Evolutionary conservation across 1,140 invertebrate genomes (phyloP).

Genomic region (Drosophila simulans): DNA sequence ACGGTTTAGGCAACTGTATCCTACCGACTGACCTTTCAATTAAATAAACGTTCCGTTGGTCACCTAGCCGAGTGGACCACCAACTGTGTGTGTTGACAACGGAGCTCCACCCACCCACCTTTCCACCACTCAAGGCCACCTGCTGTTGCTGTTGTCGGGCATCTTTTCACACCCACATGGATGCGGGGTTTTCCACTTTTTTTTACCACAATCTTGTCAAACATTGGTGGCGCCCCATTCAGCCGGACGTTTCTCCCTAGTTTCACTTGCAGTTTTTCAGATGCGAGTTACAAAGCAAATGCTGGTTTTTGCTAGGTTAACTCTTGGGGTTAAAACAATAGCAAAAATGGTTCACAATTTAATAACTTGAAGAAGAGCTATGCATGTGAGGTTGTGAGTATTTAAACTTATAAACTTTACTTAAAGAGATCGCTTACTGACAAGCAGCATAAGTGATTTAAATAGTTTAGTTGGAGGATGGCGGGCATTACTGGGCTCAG

Average conservation of each 20-base stretch:
- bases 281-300: background rate
- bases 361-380: too few species aligned
- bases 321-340: background rate
- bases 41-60: slow-evolving; percentile 42
- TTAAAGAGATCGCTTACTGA: too few species aligned
- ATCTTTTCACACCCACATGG: slow-evolving; percentile 41
- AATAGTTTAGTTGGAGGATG: background rate
- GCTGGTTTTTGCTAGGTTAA: background rate
- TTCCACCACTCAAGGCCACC: slow-evolving; percentile 27
- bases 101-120: background rate
- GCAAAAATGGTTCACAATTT: background rate
- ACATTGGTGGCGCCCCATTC: slow-evolving; percentile 18
- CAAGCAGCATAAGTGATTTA: too few species aligned
- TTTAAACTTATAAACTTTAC: too few species aligned
- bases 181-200: background rate
- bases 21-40: slow-evolving; percentile 39
- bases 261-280: slow-evolving; percentile 1
- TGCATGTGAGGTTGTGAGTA: too few species aligned
- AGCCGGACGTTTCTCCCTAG: background rate
- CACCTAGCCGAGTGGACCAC: slow-evolving; percentile 23
- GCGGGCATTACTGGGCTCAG: background rate
- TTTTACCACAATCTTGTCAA: slow-evolving; percentile 23
- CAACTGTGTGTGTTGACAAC: slow-evolving; percentile 19
- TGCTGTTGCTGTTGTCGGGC: slow-evolving; percentile 24
- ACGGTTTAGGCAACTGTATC: slow-evolving; percentile 30